Evolutionary conservation across 2,888 invertebrate genomes (phyloP).

Genomic region (Erebia aethiops): DNA sequence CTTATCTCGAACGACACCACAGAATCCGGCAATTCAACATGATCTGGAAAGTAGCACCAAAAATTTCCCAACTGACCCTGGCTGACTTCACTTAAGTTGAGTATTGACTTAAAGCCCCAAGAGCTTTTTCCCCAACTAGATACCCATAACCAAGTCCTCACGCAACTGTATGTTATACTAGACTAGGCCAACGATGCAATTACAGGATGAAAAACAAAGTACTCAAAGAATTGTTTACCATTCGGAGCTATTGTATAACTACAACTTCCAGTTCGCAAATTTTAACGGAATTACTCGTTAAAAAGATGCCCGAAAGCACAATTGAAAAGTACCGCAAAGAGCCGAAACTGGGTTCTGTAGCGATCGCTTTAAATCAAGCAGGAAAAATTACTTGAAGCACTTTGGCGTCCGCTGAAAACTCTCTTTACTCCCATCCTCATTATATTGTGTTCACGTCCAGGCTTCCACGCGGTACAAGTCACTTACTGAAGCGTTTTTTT

Average conservation of each 20-base stretch:
- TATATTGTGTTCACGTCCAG: constrained; percentile 78
- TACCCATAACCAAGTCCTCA: too few species aligned
- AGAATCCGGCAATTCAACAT: too few species aligned
- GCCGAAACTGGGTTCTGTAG: constrained; percentile 61
- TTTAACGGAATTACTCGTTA: constrained; percentile 38
- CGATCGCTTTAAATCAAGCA: constrained; percentile 75
- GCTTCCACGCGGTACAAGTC: constrained; percentile 38
- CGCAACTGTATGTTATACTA: too few species aligned
- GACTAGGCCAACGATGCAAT: neutral
- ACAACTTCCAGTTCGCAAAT: constrained; percentile 28
- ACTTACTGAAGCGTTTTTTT: constrained; percentile 28
- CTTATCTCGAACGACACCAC: too few species aligned
- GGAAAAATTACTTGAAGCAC: constrained; percentile 75
- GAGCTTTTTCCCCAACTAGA: too few species aligned
- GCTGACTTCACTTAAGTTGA: too few species aligned
- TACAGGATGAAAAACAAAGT: neutral
- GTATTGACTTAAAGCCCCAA: too few species aligned
- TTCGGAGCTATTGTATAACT: constrained; percentile 12
- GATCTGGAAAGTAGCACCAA: too few species aligned
- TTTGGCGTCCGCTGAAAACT: constrained; percentile 73
- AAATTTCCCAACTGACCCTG: too few species aligned
- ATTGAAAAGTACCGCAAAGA: constrained; percentile 54
- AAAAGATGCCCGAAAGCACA: constrained; percentile 42
- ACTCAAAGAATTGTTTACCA: neutral
- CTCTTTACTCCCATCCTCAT: constrained; percentile 68